A percentile compares a stretch with the other conserved stretches of the same genome.
These are phyloP conservation scores for Mormyrus lacerda DNA, from an alignment of 2,113 vertebrate species.

Conservation along the genomic window DNA sequence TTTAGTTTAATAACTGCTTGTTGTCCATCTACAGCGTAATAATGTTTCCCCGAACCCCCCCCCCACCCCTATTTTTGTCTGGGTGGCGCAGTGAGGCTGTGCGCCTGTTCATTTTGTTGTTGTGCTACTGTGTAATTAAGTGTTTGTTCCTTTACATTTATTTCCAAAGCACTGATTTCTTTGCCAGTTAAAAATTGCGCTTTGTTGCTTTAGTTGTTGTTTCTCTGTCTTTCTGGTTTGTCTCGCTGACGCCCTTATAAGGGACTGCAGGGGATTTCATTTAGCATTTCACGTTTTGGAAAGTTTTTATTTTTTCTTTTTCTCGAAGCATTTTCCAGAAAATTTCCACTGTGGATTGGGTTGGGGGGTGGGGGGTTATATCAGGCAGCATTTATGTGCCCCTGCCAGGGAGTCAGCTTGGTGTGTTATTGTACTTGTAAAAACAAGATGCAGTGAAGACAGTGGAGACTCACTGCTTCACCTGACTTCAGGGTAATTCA, in stretches of 20 bases:
- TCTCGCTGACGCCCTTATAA: background rate
- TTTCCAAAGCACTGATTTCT: background rate
- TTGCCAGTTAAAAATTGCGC: background rate
- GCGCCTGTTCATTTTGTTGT: background rate
- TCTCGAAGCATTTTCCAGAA: background rate
- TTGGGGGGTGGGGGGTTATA: background rate
- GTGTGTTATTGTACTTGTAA: background rate
- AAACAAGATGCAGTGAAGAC: background rate
- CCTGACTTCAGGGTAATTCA: background rate
- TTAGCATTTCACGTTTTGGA: background rate
- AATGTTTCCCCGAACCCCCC: conserved; percentile 13
- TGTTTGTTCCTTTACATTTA: background rate
- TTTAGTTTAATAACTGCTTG: conserved; percentile 36
- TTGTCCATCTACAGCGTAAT: conserved; percentile 24
- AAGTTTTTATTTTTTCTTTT: background rate
- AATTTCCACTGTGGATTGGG: background rate
- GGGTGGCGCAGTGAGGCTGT: conserved; percentile 3
- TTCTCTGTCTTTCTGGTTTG: background rate
- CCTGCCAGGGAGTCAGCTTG: background rate
- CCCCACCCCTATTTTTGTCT: conserved; percentile 28
- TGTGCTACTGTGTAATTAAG: conserved; percentile 24
- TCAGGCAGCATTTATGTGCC: background rate
- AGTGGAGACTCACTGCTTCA: background rate
- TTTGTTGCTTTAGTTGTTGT: background rate
- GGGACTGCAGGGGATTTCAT: background rate